phyloP scores from a whole-genome alignment of 2,113 vertebrate species.

The Hippocampus comes region DNA sequence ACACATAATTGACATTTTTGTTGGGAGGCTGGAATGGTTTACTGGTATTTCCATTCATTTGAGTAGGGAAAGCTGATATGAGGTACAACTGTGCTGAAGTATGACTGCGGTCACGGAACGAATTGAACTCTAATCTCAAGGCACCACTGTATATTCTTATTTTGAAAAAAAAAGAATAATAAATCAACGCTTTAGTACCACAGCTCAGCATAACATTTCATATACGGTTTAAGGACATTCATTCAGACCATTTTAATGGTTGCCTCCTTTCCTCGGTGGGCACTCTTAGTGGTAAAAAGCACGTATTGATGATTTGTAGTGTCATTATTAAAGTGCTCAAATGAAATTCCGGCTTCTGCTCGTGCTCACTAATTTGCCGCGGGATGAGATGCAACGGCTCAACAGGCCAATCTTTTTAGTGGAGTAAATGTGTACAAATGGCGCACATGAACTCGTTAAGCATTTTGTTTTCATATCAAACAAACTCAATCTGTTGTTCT shows the following conservation, averaged over 20 bases:
- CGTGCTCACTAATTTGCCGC: constrained; percentile 4
- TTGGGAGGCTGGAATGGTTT: background rate
- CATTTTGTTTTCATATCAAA: background rate
- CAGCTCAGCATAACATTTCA: constrained; percentile 21
- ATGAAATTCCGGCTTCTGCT: constrained; percentile 19
- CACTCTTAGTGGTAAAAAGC: constrained; percentile 7
- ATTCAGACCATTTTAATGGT: constrained; percentile 12
- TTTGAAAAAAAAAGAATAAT: background rate
- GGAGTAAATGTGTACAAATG: constrained; percentile 5
- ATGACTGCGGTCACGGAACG: background rate
- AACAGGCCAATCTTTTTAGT: background rate
- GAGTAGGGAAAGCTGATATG: background rate
- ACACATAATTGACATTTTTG: background rate
- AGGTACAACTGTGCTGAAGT: background rate
- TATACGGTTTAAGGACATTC: constrained; percentile 11
- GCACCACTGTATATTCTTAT: background rate
- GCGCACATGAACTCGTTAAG: background rate
- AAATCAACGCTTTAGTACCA: background rate
- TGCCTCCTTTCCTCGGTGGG: background rate
- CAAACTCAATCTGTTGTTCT: background rate
- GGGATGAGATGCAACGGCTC: constrained; percentile 13
- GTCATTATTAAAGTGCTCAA: constrained; percentile 27
- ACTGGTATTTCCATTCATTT: background rate
- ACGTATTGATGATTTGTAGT: constrained; percentile 1
- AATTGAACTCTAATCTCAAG: background rate